Base-by-base conservation (phyloP, 2,797 vertebrate genomes). In the Pteropus rufus region DNA sequence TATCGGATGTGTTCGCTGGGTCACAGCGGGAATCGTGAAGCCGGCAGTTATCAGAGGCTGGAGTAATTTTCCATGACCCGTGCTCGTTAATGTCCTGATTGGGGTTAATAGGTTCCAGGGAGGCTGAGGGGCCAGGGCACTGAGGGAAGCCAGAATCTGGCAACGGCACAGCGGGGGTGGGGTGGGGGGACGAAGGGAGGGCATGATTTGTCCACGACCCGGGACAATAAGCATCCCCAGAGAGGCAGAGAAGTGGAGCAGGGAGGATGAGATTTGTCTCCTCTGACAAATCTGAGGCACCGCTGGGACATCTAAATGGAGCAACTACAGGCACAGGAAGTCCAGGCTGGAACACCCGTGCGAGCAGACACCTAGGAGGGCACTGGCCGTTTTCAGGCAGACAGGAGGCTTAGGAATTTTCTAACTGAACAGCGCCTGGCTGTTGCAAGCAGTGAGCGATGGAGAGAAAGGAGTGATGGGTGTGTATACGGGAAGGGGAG, bases 1-100 rank as follows among this genome's bases (percentile, higher is more conserved):
- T 62, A 56, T 84, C 75, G 23, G 1, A 77, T 26, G 58, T 36
- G 34, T 49, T 81, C 80, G 69, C 0, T 64, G 89, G 81, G 52
- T 85, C 24, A 29, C 41, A 36, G 83, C 29, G 83, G 89, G 10
- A 58, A 39, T 24, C 19, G 72, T 21, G 24, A 82, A 60, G 10
- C 80, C 52, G 84, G 72, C 88, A 80, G 76, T 18, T 79, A 64
- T 76, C 82, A 89, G 96, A 92, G 93, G 54, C 87, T n/a, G 36
- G 62, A 95, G 95, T 96, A 91, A 93, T 97, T 97, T 97, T 97
- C 97, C 95, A 97, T 91, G 69, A 88, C 77, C 73, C n/a, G 77
- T 91, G 93, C 75, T 90, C 0, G 2, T 94, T 87, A 94, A 60
- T 44, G 83, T 87, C 89, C 94, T 89, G 92, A 89, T 77, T 65